Percentiles rank a stretch among this genome's conserved stretches.
These are phyloP conservation scores for Antheraea assamensis DNA, from an alignment of 2,888 invertebrate species.

Conservation along the genomic window DNA sequence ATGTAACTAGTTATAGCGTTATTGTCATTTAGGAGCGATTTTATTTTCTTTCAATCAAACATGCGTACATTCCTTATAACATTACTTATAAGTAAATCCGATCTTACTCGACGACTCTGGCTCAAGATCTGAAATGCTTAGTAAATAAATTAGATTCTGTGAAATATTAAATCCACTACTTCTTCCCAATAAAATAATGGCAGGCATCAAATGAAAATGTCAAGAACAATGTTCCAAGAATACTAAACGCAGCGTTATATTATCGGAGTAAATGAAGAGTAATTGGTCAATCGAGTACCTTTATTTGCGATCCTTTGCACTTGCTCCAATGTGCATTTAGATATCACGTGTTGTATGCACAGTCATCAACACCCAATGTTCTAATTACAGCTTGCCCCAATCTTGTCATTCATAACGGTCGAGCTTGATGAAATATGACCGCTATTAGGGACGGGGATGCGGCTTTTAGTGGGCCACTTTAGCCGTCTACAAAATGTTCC, in stretches of 20 bases:
- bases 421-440: background rate
- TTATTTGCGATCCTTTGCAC: background rate
- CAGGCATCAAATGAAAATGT: no score
- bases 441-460: background rate
- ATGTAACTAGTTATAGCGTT: no score
- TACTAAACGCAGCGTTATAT: background rate
- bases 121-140: background rate
- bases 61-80: no score
- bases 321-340: background rate
- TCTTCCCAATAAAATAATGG: background rate
- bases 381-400: background rate
- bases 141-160: background rate
- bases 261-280: background rate
- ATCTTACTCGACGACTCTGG: background rate
- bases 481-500: background rate
- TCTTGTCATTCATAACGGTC: background rate
- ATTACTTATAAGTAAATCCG: background rate
- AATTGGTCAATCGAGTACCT: background rate
- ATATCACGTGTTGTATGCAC: background rate
- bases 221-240: background rate
- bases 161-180: background rate
- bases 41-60: no score
- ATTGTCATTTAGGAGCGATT: no score
- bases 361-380: background rate
- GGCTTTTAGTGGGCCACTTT: background rate